Base-by-base conservation (phyloP, 92 coral and sea anemone genomes). In the Epizoanthus stellaris region DNA sequence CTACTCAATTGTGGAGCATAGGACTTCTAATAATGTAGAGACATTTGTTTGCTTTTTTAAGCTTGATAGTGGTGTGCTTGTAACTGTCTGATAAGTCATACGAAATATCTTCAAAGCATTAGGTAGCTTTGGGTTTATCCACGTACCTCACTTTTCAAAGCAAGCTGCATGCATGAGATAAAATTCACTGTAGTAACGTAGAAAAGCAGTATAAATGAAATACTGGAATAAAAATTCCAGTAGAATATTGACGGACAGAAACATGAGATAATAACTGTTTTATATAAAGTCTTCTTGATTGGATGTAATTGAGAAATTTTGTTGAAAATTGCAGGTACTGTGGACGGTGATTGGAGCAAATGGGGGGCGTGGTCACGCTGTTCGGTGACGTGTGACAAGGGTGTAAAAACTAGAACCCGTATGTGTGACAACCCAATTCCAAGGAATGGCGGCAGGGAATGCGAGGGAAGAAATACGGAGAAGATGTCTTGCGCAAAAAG, bases 331-430 rank as follows among this genome's bases (percentile, higher is more conserved):
- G n/a, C 80, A 75, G 80, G 38, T 75, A 36, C 83, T 2, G 43
- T 66, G 0, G 76, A 82, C 30, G 90, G 90, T 11, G 80, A 82
- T 68, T 87, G 90, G 90, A 66, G 87, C 61, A 74, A 25, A 63
- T 87, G 90, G 90, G 49, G 65, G 12, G 42, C 70, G 39, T 87
- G 90, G 90, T 58, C 84, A 15, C 38, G 13, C 3, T 87, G 90
- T 45, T 81, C 90, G n/a, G 81, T 81, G 43, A 71, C 84, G 53
- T 87, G 90, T 73, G 90, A 75, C 23, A 67, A 74, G 30, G 90
- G 90, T 23, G 20, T 74, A 13, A 86, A 81, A 49, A 81, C 70
- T 42, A 72, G 90, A 20, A 64, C 69, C 30, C 72, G 90, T 56
- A 20, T 53, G 43, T 87, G 90, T 42, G 67, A 87, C 39, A 81